phyloP scores from a whole-genome alignment of 2,888 invertebrate species.

The Amphipoea lucens region DNA sequence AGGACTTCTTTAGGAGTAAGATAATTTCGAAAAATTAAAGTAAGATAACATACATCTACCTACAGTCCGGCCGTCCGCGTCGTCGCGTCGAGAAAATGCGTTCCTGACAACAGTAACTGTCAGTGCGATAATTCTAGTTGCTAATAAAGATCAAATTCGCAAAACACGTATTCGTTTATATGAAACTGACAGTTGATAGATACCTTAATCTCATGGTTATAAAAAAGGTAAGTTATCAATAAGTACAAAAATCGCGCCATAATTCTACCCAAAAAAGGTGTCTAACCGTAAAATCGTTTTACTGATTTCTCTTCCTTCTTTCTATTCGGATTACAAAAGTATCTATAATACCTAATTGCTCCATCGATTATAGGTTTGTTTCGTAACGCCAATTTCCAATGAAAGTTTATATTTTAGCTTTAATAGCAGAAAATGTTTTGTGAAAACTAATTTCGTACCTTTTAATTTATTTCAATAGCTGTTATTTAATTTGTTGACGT shows the following conservation, averaged over 20 bases:
- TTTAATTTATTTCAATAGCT: conserved; percentile 40
- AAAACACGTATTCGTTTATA: not conserved
- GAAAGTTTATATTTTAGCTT: conserved; percentile 48
- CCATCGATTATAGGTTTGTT: conserved; percentile 38
- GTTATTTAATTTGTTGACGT: conserved; percentile 49
- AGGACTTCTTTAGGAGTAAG: not conserved
- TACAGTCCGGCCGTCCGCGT: too few relatives aligned
- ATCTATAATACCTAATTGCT: conserved; percentile 41
- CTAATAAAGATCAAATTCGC: not conserved
- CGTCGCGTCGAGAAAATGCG: not conserved
- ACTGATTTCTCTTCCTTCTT: conserved; percentile 53
- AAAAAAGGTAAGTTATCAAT: not conserved
- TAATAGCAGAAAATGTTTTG: conserved; percentile 46
- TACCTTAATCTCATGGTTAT: not conserved
- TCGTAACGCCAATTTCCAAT: conserved; percentile 55
- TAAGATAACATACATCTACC: not conserved
- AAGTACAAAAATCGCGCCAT: not conserved
- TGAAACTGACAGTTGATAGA: not conserved
- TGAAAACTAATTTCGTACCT: conserved; percentile 55
- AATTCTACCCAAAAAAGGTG: conserved; percentile 19
- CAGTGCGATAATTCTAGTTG: not conserved
- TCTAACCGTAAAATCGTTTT: conserved; percentile 18
- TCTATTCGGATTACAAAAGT: conserved; percentile 37
- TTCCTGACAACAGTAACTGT: not conserved
- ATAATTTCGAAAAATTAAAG: not conserved